Evolutionary conservation across 2,113 vertebrate species (phyloP).

Genomic region (Melanotaenia duboulayi): DNA sequence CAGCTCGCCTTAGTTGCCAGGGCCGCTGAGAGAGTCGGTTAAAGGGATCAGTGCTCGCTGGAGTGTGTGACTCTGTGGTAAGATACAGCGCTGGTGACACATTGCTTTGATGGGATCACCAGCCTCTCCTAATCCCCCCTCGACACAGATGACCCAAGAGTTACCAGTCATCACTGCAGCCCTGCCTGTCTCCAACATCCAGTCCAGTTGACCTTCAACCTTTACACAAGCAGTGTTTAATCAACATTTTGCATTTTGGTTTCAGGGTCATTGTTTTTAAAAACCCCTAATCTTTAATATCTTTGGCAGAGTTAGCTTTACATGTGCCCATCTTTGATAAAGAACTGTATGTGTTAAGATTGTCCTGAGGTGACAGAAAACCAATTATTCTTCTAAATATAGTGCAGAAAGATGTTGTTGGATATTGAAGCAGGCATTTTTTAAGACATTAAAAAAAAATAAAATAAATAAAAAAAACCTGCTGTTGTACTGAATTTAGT

Average conservation of each 20-base stretch:
- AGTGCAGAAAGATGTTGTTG: neutral
- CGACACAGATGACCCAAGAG: conserved; percentile 74
- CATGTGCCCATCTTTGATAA: neutral
- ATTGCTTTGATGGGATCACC: conserved; percentile 68
- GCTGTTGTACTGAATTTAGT: conserved; percentile 41
- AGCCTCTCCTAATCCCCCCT: conserved; percentile 63
- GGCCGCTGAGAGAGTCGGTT: conserved; percentile 80
- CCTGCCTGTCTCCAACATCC: conserved; percentile 15
- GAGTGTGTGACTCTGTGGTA: conserved; percentile 77
- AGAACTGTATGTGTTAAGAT: conserved; percentile 2
- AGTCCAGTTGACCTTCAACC: conserved; percentile 29
- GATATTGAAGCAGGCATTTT: conserved; percentile 22
- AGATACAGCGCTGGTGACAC: conserved; percentile 67
- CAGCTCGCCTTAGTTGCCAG: conserved; percentile 58
- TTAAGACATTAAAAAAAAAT: conserved; percentile 23
- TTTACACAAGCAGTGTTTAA: conserved; percentile 14
- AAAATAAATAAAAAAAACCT: neutral
- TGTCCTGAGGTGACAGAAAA: conserved; percentile 1
- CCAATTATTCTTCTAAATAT: neutral
- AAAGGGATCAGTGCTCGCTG: conserved; percentile 83
- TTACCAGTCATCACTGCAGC: conserved; percentile 49
- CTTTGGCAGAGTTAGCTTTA: neutral
- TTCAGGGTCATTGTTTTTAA: neutral
- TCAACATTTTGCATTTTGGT: neutral
- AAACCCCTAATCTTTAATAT: neutral